Evolutionary conservation across 2,797 vertebrate genomes (phyloP), one percentile per base, ranked within the genome.

Genomic region (Petrocephalus schoutedeni): DNA sequence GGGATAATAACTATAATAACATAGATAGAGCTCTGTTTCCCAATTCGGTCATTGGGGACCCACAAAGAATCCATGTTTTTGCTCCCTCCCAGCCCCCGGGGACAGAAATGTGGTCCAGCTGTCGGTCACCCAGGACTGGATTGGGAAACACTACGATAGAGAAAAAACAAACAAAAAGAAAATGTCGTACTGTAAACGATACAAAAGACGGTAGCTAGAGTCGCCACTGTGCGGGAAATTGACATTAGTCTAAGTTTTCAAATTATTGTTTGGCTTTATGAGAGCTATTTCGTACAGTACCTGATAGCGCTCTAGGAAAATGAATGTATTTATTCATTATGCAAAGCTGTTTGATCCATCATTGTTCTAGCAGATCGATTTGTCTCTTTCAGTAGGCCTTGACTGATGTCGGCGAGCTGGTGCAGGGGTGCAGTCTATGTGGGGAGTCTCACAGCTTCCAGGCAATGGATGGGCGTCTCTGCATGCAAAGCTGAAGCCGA

Each of bases 401-500:
- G 88, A 90, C 85, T 89, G 89, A 86, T 86, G 85, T 51, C n/a
- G 88, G 12, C 58, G 85, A 90, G 89, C 83, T 45, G 61, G 36
- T 87, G 84, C 84, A n/a, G 87, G 53, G 89, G 87, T 14, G 59
- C 57, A 41, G 59, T 23, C 58, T 21, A 45, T 41, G 85, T 41
- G 32, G 85, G 85, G 85, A 86, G 64, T 87, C 86, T 61, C 86
- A 54, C 58, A 32, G 77, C 77, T 58, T 86, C 19, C 88, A n/a
- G 74, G 84, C 87, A 74, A 74, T 84, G 89, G 86, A 21, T 86
- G 94, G 94, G 93, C 94, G 94, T 93, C 92, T 93, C 8, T 95
- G 94, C 95, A 94, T 95, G 89, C 91, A 90, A 90, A 90, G 90
- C 89, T 89, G 90, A 87, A 87, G 90, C 89, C 89, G 94, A 96